phyloP scores from a whole-genome alignment of 1,140 invertebrate species.

The Drusus annulatus region DNA sequence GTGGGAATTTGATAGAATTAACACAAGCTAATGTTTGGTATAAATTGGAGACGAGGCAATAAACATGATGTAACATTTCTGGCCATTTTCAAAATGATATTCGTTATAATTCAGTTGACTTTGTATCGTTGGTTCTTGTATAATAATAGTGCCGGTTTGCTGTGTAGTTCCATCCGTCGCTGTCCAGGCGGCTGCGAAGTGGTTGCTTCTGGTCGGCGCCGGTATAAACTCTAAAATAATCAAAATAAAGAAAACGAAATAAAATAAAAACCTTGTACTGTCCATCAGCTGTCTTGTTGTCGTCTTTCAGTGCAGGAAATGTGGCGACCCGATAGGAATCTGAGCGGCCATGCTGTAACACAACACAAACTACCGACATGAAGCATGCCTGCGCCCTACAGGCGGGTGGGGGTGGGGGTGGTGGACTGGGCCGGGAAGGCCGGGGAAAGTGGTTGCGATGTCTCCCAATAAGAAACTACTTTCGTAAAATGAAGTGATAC shows the following conservation, averaged over 20 bases:
- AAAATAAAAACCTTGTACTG: slow-evolving; percentile 86
- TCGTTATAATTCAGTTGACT: too few relatives aligned
- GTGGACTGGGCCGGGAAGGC: background rate
- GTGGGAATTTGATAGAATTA: too few relatives aligned
- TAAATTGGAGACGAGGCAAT: too few relatives aligned
- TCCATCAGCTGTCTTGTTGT: slow-evolving; percentile 94
- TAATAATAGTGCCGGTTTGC: too few relatives aligned
- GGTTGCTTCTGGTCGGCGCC: too few relatives aligned
- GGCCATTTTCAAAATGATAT: too few relatives aligned
- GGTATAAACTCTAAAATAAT: background rate
- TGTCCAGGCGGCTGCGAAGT: too few relatives aligned
- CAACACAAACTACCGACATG: slow-evolving; percentile 69
- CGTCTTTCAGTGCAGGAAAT: slow-evolving; percentile 88
- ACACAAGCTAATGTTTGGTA: too few relatives aligned
- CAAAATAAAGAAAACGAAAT: slow-evolving; percentile 62
- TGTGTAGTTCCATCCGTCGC: too few relatives aligned
- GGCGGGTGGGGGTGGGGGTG: background rate
- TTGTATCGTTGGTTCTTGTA: too few relatives aligned
- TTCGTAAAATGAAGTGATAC: too few relatives aligned
- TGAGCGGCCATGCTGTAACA: slow-evolving; percentile 89
- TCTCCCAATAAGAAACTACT: background rate
- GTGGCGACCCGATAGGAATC: slow-evolving; percentile 96
- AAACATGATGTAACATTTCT: too few relatives aligned
- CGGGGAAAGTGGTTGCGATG: background rate
- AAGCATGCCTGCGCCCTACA: slow-evolving; percentile 53